Conservation (phyloP, 2,113 vertebrate genomes). For the Antechinus stuartii region DNA sequence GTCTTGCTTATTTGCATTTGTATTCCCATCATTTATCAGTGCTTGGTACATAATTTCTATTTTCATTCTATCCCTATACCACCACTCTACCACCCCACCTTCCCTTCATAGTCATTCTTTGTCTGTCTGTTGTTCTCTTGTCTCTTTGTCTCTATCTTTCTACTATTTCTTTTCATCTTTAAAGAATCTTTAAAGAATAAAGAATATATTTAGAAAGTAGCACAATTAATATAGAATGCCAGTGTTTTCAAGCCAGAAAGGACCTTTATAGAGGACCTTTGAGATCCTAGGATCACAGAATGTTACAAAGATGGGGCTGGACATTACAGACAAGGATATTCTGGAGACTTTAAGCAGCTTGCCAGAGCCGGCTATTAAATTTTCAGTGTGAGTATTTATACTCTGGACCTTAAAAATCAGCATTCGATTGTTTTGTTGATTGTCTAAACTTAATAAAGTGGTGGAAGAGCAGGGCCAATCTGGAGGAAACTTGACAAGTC, state of each 20-base stretch:
- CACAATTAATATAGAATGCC: not conserved
- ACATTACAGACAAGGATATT: not conserved
- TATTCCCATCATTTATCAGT: not conserved
- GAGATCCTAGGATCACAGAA: not conserved
- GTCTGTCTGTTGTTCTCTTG: not conserved
- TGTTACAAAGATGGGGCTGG: not conserved
- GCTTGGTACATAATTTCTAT: not conserved
- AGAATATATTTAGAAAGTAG: not conserved
- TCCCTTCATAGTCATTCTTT: no score
- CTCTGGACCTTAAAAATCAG: not conserved
- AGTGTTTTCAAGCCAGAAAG: not conserved
- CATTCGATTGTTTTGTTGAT: not conserved
- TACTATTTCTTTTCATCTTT: not conserved
- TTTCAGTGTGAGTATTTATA: not conserved
- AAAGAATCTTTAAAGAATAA: not conserved
- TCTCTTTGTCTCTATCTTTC: not conserved
- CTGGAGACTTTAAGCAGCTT: not conserved
- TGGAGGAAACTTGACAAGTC: no score
- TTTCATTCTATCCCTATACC: not conserved
- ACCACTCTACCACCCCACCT: no score
- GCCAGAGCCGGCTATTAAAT: not conserved
- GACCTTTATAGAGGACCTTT: not conserved
- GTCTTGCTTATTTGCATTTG: not conserved
- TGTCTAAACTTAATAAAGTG: not conserved
- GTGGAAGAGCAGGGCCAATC: no score